phyloP scores from a whole-genome alignment of 2,888 invertebrate species.

The Rhopalosiphum nymphaeae region DNA sequence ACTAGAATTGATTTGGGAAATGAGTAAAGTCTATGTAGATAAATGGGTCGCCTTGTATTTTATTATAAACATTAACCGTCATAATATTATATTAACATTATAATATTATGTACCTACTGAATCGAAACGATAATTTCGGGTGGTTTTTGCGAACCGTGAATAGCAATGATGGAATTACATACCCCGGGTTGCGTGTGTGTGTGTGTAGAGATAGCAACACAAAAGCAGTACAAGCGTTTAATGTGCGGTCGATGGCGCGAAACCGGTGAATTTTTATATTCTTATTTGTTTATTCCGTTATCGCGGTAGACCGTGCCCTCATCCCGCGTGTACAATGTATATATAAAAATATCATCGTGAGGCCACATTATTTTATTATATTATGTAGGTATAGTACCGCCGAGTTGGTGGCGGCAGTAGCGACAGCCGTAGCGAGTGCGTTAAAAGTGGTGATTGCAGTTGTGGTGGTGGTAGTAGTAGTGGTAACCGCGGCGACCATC shows the following conservation, averaged over 20 bases:
- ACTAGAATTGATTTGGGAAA: background rate
- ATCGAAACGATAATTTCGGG: background rate
- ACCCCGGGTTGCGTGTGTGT: background rate
- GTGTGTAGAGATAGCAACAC: conserved; percentile 48
- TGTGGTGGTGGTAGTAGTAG: background rate
- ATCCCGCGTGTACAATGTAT: background rate
- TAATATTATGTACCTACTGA: background rate
- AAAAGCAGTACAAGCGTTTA: conserved; percentile 43
- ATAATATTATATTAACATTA: background rate
- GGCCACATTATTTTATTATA: background rate
- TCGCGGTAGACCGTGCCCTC: background rate
- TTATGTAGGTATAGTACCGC: background rate
- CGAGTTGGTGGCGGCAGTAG: background rate
- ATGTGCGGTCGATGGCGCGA: conserved; percentile 42
- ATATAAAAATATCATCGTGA: background rate
- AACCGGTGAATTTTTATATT: conserved; percentile 30
- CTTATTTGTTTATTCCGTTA: conserved; percentile 46
- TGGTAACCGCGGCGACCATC: background rate
- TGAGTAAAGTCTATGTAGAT: background rate
- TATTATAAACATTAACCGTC: too few species aligned
- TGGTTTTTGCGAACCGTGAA: background rate
- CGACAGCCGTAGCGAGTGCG: background rate
- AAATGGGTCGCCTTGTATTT: background rate
- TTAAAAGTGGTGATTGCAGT: background rate
- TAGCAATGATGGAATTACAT: background rate